phyloP scores from a whole-genome alignment of 2,113 vertebrate species.

The Manacus vitellinus region DNA sequence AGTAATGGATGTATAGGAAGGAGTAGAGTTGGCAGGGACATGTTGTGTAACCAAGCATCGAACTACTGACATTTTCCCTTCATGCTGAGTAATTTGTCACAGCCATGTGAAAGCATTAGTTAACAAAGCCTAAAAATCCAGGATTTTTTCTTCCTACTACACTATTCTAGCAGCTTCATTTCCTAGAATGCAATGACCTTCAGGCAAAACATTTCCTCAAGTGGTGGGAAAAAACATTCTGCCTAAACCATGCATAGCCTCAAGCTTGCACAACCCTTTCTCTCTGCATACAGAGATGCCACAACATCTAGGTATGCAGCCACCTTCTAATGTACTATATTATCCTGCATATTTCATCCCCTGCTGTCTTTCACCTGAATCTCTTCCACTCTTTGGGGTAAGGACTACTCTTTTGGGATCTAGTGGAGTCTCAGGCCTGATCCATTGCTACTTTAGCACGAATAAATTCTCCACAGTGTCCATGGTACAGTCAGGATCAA shows the following conservation, averaged over 20 bases:
- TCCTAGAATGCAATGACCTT: neutral
- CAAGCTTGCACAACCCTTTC: neutral
- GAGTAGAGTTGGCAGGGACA: neutral
- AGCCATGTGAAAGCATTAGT: neutral
- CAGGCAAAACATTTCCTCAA: neutral
- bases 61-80: slow-evolving; percentile 4
- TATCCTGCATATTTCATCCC: neutral
- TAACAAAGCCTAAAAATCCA: neutral
- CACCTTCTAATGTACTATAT: neutral
- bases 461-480: neutral
- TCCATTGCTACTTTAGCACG: neutral
- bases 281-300: neutral
- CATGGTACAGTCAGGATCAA: neutral
- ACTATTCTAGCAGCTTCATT: neutral
- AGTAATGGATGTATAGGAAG: neutral
- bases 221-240: neutral
- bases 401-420: neutral
- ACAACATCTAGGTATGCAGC: neutral
- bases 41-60: neutral
- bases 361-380: neutral
- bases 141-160: neutral
- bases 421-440: neutral
- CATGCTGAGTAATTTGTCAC: neutral
- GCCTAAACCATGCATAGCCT: neutral
- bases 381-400: neutral